Percentiles rank a stretch among this genome's conserved stretches.
phyloP scores from a whole-genome alignment of 2,113 vertebrate species.

The Dissostichus mawsoni region DNA sequence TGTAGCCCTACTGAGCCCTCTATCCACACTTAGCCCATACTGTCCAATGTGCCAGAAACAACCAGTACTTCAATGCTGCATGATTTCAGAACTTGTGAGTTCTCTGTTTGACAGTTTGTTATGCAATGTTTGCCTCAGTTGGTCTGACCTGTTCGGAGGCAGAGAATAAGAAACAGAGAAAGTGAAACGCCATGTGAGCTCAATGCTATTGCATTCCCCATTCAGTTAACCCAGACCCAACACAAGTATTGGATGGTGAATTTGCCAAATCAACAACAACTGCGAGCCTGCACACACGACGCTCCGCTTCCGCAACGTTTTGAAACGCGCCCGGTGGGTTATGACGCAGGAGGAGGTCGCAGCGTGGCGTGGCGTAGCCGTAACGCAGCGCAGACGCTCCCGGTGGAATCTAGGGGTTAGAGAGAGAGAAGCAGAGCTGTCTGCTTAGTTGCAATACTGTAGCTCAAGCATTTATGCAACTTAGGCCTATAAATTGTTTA shows the following conservation, averaged over 20 bases:
- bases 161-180: constrained; percentile 20
- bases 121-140: constrained; percentile 19
- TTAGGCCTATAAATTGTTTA: no score
- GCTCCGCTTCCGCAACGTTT: no score
- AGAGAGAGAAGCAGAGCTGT: no score
- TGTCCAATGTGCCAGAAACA: background rate
- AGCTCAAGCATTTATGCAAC: no score
- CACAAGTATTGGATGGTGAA: constrained; percentile 25
- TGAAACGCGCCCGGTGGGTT: no score
- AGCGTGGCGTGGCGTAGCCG: no score
- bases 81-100: background rate
- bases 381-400: no score
- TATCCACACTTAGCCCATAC: background rate
- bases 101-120: background rate
- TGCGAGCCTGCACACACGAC: no score
- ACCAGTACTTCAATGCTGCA: background rate
- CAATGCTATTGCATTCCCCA: constrained; percentile 4
- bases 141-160: constrained; percentile 1
- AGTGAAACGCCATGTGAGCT: constrained; percentile 41
- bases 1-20: background rate
- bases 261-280: no score
- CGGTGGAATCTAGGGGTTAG: no score
- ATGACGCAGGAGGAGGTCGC: no score
- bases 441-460: no score
- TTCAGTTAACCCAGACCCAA: constrained; percentile 27